A percentile compares a stretch with the other conserved stretches of the same genome.
These are phyloP conservation scores for Dioctria rufipes DNA, from an alignment of 2,888 invertebrate genomes.

Conservation along the genomic window DNA sequence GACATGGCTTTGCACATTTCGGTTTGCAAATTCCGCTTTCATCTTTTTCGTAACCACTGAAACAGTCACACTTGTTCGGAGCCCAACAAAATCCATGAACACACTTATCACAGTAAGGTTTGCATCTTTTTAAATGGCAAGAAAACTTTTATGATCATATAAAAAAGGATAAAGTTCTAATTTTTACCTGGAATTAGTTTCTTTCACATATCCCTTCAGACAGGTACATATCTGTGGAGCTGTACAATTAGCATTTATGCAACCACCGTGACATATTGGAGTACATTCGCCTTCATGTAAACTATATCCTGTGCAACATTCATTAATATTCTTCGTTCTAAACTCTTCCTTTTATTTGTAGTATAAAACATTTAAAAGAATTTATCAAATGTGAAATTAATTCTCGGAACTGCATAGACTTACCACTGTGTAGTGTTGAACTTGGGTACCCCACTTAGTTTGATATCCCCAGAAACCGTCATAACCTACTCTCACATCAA, in stretches of 20 bases:
- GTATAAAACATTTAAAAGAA: no score
- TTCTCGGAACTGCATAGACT: no score
- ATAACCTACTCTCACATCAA: no score
- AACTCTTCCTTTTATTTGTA: conserved; percentile 1
- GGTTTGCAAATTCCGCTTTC: conserved; percentile 73
- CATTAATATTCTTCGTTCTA: not conserved
- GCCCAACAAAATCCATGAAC: conserved; percentile 72
- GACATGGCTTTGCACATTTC: conserved; percentile 74
- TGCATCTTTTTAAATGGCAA: conserved; percentile 62
- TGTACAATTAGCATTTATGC: conserved; percentile 66
- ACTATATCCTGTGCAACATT: conserved; percentile 41
- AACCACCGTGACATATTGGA: conserved; percentile 62
- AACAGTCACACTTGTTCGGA: conserved; percentile 69
- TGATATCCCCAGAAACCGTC: no score
- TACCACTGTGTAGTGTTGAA: no score
- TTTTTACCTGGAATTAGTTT: conserved; percentile 31
- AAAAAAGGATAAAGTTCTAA: not conserved
- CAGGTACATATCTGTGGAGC: conserved; percentile 71
- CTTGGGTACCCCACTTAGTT: no score
- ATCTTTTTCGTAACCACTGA: conserved; percentile 65
- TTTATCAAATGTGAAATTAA: no score
- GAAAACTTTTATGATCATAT: not conserved
- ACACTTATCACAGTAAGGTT: conserved; percentile 65
- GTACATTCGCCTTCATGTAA: conserved; percentile 59
- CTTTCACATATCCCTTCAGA: conserved; percentile 61